These are phyloP conservation scores for Pseudorhombus dupliciocellatus DNA, from an alignment of 2,113 vertebrate species.

Conservation along the genomic window DNA sequence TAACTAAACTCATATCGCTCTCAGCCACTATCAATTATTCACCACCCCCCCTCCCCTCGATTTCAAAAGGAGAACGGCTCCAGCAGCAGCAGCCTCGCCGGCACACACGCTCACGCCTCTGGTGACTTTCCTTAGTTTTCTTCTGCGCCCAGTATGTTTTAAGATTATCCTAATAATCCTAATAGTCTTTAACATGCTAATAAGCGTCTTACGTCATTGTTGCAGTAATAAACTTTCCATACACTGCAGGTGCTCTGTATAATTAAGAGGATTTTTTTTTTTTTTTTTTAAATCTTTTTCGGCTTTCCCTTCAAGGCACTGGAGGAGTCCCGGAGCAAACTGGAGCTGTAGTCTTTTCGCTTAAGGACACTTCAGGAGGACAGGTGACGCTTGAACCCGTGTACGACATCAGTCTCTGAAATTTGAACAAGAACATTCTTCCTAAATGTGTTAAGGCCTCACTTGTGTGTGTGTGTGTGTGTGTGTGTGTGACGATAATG, in stretches of 20 bases:
- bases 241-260: constrained; percentile 4
- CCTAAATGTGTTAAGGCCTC: background rate
- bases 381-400: background rate
- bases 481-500: too few species aligned
- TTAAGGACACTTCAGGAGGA: constrained; percentile 22
- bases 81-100: constrained; percentile 39
- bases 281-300: constrained; percentile 7
- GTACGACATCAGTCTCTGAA: background rate
- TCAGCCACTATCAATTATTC: constrained; percentile 86
- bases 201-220: constrained; percentile 41
- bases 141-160: constrained; percentile 25
- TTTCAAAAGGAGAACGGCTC: constrained; percentile 72
- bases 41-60: constrained; percentile 52
- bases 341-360: constrained; percentile 21
- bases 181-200: constrained; percentile 40
- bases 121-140: constrained; percentile 45
- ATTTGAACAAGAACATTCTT: background rate
- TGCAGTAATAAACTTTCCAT: constrained; percentile 22
- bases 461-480: background rate
- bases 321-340: background rate
- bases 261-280: constrained; percentile 3
- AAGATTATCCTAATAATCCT: constrained; percentile 19
- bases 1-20: constrained; percentile 87
- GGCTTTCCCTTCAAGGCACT: constrained; percentile 19
- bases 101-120: constrained; percentile 30